Conservation (phyloP, 2,797 vertebrate species). For the Euphonia xanthogaster region DNA sequence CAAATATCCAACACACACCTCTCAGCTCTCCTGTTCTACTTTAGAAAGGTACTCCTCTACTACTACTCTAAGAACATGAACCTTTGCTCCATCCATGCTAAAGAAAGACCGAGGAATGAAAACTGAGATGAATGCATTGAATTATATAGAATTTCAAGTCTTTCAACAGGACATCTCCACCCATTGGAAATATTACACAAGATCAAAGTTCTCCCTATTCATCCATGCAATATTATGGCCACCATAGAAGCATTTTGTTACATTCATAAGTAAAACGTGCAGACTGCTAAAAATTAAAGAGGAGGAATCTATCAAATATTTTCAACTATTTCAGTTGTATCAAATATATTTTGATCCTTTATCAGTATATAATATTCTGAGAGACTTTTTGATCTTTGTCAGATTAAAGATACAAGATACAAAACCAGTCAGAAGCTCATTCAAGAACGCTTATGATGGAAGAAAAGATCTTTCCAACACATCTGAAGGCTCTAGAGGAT, state of each 20-base stretch:
- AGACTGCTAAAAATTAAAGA: background rate
- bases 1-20: background rate
- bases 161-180: background rate
- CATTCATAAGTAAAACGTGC: background rate
- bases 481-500: background rate
- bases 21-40: background rate
- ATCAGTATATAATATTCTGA: background rate
- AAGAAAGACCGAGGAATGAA: background rate
- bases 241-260: background rate
- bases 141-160: background rate
- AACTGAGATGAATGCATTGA: background rate
- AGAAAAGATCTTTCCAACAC: background rate
- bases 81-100: background rate
- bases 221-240: background rate
- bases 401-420: background rate
- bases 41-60: background rate
- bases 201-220: background rate
- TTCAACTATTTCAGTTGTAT: background rate
- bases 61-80: background rate
- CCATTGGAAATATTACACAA: background rate
- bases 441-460: background rate
- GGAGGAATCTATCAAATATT: background rate
- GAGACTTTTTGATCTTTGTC: background rate
- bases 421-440: background rate
- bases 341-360: background rate